Evolutionary conservation across 2,113 vertebrate species (phyloP).

Genomic region (Opisthocomus hoazin): DNA sequence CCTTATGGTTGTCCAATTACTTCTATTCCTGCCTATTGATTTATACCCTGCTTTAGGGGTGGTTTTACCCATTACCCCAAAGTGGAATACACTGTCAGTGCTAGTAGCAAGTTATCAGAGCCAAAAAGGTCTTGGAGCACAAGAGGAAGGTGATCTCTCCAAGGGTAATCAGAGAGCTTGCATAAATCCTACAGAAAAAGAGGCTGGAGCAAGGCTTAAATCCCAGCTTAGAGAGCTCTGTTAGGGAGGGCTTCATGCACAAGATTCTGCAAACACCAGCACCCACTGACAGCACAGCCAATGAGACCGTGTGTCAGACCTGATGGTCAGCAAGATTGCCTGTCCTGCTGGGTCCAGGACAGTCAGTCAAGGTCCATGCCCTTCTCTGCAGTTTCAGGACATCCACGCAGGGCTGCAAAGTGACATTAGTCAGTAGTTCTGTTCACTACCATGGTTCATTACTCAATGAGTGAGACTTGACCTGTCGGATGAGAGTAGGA

Average conservation of each 20-base stretch:
- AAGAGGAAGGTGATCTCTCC: background rate
- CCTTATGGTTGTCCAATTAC: background rate
- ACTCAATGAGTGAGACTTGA: background rate
- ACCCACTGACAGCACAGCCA: background rate
- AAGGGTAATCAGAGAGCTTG: background rate
- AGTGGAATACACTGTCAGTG: background rate
- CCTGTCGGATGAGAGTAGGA: background rate
- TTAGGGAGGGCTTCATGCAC: background rate
- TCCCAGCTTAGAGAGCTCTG: background rate
- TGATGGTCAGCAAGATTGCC: background rate
- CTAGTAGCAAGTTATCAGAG: background rate
- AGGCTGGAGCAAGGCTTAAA: background rate
- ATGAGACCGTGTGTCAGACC: background rate
- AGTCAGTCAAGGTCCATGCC: background rate
- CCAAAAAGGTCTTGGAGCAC: background rate
- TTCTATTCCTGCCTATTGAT: background rate
- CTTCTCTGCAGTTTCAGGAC: background rate
- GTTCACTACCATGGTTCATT: background rate
- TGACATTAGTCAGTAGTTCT: background rate
- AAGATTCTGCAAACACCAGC: background rate
- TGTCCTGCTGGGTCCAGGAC: background rate
- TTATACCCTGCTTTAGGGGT: background rate
- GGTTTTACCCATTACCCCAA: background rate
- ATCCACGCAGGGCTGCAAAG: background rate
- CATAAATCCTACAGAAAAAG: background rate